phyloP scores from a whole-genome alignment of 2,113 vertebrate genomes.

The Dascyllus trimaculatus region DNA sequence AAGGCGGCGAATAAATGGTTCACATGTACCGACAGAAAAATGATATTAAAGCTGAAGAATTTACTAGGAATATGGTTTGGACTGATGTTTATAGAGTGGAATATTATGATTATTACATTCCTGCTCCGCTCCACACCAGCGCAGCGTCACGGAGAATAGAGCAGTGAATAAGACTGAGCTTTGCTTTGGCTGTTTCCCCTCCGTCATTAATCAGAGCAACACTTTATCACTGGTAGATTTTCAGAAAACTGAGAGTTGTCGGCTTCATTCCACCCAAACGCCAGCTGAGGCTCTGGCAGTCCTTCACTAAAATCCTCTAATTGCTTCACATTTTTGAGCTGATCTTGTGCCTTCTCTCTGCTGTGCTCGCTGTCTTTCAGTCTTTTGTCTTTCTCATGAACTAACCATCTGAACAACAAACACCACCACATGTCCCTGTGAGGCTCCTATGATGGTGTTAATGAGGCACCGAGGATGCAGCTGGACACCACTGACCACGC shows the following conservation, averaged over 20 bases:
- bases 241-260: constrained; percentile 19
- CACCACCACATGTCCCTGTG: constrained; percentile 33
- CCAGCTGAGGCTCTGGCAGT: constrained; percentile 51
- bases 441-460: constrained; percentile 70
- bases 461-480: constrained; percentile 67
- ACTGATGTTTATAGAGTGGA: constrained; percentile 60
- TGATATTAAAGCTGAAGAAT: constrained; percentile 64
- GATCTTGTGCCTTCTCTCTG: neutral
- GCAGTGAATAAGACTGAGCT: neutral
- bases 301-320: constrained; percentile 44
- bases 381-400: constrained; percentile 63
- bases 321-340: constrained; percentile 29
- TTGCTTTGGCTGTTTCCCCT: constrained; percentile 3
- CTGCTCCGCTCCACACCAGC: constrained; percentile 10
- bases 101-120: constrained; percentile 49
- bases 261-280: constrained; percentile 32
- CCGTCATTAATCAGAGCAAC: constrained; percentile 6
- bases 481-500: constrained; percentile 64
- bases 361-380: constrained; percentile 27
- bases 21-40: constrained; percentile 46
- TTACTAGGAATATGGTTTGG: constrained; percentile 65
- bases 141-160: constrained; percentile 5
- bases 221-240: constrained; percentile 34
- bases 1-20: constrained; percentile 48
- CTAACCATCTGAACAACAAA: constrained; percentile 51